These are phyloP conservation scores for Cassiopea andromeda DNA, from an alignment of 30 jellyfish, hydroid and myxozoan genomes.

Conservation along the genomic window DNA sequence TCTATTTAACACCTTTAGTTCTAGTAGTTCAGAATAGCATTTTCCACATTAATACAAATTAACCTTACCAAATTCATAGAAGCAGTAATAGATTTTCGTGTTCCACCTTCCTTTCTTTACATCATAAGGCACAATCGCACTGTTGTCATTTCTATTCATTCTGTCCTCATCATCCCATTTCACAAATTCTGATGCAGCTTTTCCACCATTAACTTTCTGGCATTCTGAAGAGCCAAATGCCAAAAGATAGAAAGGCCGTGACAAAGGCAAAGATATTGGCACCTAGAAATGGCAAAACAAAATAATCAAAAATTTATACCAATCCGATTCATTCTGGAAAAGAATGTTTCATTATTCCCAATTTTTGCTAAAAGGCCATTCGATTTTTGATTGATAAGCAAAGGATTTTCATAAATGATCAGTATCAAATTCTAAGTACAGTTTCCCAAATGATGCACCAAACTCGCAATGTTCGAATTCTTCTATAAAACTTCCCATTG, in stretches of 20 bases:
- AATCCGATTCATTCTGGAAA: too few species aligned
- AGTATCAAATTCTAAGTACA: too few species aligned
- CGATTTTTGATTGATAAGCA: too few species aligned
- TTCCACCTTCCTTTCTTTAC: conserved; percentile 75
- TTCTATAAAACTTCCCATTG: too few species aligned
- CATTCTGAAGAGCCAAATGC: conserved; percentile 87
- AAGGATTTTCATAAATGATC: too few species aligned
- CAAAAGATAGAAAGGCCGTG: conserved; percentile 73
- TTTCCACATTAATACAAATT: neutral
- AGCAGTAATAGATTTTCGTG: conserved; percentile 80
- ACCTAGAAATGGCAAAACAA: neutral
- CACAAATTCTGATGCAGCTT: conserved; percentile 62
- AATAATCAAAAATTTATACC: too few species aligned
- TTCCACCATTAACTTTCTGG: conserved; percentile 80
- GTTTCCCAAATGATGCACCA: too few species aligned
- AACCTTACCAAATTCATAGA: conserved; percentile 72
- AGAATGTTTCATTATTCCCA: too few species aligned
- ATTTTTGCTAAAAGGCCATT: too few species aligned
- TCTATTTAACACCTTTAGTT: too few species aligned
- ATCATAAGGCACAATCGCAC: conserved; percentile 78
- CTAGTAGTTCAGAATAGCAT: too few species aligned
- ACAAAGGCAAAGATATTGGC: conserved; percentile 76
- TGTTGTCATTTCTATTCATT: conserved; percentile 81
- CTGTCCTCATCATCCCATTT: conserved; percentile 96
- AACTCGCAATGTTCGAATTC: too few species aligned